phyloP scores from a whole-genome alignment of 2,888 invertebrate genomes.

The Himalopsyche kuldschensis region DNA sequence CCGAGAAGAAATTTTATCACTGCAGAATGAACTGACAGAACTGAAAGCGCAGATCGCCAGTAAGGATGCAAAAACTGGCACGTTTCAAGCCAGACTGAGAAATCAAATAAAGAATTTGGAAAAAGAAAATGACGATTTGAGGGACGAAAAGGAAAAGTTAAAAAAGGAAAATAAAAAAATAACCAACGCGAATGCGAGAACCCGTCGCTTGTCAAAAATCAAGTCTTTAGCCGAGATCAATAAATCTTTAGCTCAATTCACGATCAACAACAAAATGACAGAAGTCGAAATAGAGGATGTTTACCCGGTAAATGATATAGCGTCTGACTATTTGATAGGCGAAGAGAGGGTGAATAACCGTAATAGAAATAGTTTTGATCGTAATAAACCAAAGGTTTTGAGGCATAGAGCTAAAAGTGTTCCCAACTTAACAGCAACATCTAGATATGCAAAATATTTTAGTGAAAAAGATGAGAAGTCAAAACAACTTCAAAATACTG shows the following conservation, averaged over 20 bases:
- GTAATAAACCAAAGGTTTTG: slow-evolving; percentile 7
- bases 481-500: not conserved
- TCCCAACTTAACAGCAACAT: slow-evolving; percentile 55
- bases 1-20: slow-evolving; percentile 66
- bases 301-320: slow-evolving; percentile 45
- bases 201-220: slow-evolving; percentile 64
- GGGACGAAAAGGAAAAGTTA: slow-evolving; percentile 68
- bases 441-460: slow-evolving; percentile 58
- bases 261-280: slow-evolving; percentile 31
- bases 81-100: slow-evolving; percentile 71
- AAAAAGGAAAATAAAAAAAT: slow-evolving; percentile 68
- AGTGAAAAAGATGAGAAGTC: slow-evolving; percentile 49
- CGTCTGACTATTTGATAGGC: slow-evolving; percentile 43
- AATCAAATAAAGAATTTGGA: slow-evolving; percentile 74
- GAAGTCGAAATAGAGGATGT: slow-evolving; percentile 24
- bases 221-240: slow-evolving; percentile 78
- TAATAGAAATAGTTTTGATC: not conserved
- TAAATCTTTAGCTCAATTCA: slow-evolving; percentile 59
- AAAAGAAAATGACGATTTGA: slow-evolving; percentile 67
- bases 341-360: slow-evolving; percentile 43
- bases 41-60: slow-evolving; percentile 68
- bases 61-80: slow-evolving; percentile 75
- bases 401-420: slow-evolving; percentile 53
- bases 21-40: slow-evolving; percentile 67
- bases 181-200: slow-evolving; percentile 61